phyloP scores from a whole-genome alignment of 2,113 vertebrate genomes.

The Pterocles orientalis region DNA sequence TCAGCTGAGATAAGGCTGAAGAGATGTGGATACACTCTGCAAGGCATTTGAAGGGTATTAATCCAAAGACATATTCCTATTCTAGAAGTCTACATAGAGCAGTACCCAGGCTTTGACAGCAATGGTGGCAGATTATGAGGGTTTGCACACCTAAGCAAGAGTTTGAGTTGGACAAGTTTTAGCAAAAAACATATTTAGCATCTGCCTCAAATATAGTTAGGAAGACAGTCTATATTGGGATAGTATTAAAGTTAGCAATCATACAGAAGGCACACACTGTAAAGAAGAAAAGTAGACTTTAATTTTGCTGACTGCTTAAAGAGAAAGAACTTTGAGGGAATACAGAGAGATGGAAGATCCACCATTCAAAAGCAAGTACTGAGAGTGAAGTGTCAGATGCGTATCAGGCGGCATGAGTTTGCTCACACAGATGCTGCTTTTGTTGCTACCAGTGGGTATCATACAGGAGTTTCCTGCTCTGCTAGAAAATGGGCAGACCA shows the following conservation, averaged over 20 bases:
- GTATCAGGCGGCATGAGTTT: neutral
- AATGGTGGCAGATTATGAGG: fast-evolving
- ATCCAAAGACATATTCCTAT: neutral
- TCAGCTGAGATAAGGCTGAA: neutral
- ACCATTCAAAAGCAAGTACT: neutral
- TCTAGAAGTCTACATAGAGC: neutral
- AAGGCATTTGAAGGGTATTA: neutral
- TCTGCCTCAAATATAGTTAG: neutral
- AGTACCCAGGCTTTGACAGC: neutral
- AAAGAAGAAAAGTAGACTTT: neutral
- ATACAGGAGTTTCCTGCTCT: neutral
- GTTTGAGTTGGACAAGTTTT: neutral
- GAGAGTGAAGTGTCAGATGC: fast-evolving
- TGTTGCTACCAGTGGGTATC: neutral
- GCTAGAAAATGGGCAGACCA: fast-evolving
- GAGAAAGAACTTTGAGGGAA: neutral
- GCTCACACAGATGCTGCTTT: neutral
- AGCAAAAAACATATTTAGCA: neutral
- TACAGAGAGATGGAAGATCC: neutral
- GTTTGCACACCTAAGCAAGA: neutral
- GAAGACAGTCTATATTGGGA: neutral
- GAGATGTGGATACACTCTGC: neutral
- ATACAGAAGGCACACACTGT: neutral
- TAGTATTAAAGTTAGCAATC: neutral
- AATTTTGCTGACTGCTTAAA: neutral